These are phyloP conservation scores for Harmothoe impar DNA, from an alignment of 2,888 invertebrate genomes.

Conservation along the genomic window DNA sequence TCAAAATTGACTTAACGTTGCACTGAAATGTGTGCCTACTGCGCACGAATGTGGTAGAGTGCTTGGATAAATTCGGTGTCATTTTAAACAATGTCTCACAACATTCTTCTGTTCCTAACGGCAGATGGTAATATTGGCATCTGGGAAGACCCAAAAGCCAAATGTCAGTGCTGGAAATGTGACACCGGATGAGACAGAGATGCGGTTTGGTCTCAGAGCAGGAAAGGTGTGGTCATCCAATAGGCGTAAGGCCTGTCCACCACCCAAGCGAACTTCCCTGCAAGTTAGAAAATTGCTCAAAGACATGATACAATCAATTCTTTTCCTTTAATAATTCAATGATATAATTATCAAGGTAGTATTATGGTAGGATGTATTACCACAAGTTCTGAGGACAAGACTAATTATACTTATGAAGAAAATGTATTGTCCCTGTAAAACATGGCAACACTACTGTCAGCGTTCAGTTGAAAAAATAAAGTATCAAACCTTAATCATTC, in stretches of 20 bases:
- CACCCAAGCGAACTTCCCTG: slow-evolving; percentile 61
- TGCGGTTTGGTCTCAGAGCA: slow-evolving; percentile 47
- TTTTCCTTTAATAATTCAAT: neutral
- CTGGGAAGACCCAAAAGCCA: slow-evolving; percentile 65
- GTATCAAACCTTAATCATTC: no score
- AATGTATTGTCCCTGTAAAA: neutral
- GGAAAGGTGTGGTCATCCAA: slow-evolving; percentile 54
- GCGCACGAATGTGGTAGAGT: no score
- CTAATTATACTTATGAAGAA: neutral
- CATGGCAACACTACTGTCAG: neutral
- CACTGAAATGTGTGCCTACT: no score
- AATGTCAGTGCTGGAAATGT: slow-evolving; percentile 61
- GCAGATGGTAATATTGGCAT: slow-evolving; percentile 62
- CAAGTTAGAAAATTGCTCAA: neutral
- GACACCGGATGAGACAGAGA: slow-evolving; percentile 8
- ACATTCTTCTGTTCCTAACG: neutral
- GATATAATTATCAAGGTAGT: neutral
- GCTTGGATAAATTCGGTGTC: no score
- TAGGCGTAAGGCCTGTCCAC: slow-evolving; percentile 47
- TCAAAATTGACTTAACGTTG: no score
- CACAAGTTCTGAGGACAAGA: no score
- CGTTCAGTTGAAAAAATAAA: neutral
- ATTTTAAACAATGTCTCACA: no score
- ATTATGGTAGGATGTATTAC: no score
- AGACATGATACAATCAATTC: neutral